These are phyloP conservation scores for Orthosia gracilis DNA, from an alignment of 2,888 invertebrate species.

Conservation along the genomic window DNA sequence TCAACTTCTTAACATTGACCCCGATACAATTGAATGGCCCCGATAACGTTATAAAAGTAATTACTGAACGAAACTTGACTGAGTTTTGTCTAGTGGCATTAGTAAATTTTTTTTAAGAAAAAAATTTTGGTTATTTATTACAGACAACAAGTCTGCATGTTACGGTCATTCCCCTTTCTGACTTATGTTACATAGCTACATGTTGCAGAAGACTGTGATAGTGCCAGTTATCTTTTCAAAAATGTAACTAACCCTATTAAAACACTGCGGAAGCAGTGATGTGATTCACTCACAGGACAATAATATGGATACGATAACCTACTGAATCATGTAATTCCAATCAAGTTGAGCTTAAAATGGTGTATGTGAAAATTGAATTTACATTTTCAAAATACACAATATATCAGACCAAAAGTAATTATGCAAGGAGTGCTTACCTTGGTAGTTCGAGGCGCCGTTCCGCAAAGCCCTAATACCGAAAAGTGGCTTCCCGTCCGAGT, in stretches of 20 bases:
- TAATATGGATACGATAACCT: slow-evolving; percentile 9
- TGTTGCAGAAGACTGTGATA: background rate
- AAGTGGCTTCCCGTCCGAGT: slow-evolving; percentile 94
- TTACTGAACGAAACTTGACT: slow-evolving; percentile 27
- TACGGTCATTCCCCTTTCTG: slow-evolving; percentile 6
- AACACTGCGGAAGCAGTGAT: background rate
- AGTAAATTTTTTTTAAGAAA: background rate
- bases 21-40: slow-evolving; percentile 25
- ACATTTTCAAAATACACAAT: background rate
- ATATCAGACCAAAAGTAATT: background rate
- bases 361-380: too few species aligned
- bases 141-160: too few species aligned
- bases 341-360: background rate
- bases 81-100: background rate
- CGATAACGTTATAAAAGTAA: slow-evolving; percentile 28
- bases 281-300: slow-evolving; percentile 5
- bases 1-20: slow-evolving; percentile 54
- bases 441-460: slow-evolving; percentile 92
- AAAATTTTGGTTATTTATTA: too few species aligned
- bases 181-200: background rate
- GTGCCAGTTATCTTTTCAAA: slow-evolving; percentile 12
- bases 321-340: background rate
- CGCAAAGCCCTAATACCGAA: slow-evolving; percentile 95
- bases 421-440: slow-evolving; percentile 89
- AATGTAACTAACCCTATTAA: background rate